Conservation (phyloP, 1,140 invertebrate species). For the Calliopsis andreniformis region DNA sequence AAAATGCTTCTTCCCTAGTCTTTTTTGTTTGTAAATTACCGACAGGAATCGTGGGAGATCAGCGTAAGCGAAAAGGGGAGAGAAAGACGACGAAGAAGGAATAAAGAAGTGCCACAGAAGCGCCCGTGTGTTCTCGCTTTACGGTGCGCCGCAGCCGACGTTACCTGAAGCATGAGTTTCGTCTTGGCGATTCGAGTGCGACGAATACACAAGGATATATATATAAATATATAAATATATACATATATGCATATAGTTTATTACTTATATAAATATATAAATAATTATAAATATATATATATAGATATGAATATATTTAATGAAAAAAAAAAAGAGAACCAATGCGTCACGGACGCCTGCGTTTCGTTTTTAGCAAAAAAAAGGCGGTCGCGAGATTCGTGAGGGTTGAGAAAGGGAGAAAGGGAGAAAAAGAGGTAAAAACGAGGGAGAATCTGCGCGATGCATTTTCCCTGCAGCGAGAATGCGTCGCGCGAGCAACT, state of each 20-base stretch:
- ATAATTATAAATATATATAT: constrained; percentile 59
- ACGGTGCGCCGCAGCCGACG: constrained; percentile 71
- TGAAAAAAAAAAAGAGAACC: constrained; percentile 51
- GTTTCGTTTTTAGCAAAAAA: constrained; percentile 46
- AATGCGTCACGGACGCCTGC: constrained; percentile 27
- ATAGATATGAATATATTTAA: constrained; percentile 67
- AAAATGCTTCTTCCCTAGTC: constrained; percentile 56
- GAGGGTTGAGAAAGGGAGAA: constrained; percentile 42
- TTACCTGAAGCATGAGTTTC: constrained; percentile 76
- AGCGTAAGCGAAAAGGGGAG: too few species aligned
- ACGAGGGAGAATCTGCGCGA: constrained; percentile 25
- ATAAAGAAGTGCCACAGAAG: constrained; percentile 70
- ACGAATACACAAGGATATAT: constrained; percentile 70
- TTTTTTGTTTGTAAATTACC: constrained; percentile 66
- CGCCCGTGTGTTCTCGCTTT: constrained; percentile 69
- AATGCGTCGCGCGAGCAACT: constrained; percentile 52
- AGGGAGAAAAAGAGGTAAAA: constrained; percentile 17
- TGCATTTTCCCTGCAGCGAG: constrained; percentile 27
- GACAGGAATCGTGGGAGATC: constrained; percentile 10
- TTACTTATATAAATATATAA: constrained; percentile 71
- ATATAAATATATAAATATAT: constrained; percentile 35
- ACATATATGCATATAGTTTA: constrained; percentile 73
- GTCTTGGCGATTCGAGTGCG: constrained; percentile 73
- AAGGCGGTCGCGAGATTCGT: constrained; percentile 16
- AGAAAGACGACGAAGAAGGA: constrained; percentile 16